Conservation (phyloP, 2,888 invertebrate genomes). For the Linhomoeus sp. region DNA sequence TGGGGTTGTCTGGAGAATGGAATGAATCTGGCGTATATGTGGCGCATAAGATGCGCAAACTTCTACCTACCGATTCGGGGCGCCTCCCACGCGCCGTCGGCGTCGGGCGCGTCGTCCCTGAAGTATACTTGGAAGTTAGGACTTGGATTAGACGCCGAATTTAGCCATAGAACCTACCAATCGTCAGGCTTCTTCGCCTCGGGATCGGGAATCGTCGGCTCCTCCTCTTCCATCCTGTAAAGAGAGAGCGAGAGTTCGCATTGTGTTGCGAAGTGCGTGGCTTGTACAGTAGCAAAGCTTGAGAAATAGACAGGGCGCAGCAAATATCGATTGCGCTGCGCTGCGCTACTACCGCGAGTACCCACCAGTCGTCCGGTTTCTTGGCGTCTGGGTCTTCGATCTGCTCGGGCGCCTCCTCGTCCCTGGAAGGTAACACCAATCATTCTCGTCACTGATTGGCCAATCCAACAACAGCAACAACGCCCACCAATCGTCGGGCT, state of each 20-base stretch:
- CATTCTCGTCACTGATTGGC: constrained; percentile 7
- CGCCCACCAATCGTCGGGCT: constrained; percentile 66
- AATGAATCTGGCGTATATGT: too few relatives aligned
- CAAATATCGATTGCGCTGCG: too few relatives aligned
- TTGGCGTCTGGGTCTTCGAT: constrained; percentile 51
- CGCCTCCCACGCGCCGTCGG: constrained; percentile 97
- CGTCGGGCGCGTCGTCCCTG: constrained; percentile 78
- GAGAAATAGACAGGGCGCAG: not conserved
- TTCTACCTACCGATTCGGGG: constrained; percentile 44
- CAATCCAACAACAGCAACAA: not conserved
- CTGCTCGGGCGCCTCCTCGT: constrained; percentile 74
- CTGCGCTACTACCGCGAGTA: too few relatives aligned
- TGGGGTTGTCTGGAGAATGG: constrained; percentile 44
- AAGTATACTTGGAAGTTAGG: constrained; percentile 1
- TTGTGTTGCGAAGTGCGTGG: too few relatives aligned
- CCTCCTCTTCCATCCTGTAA: constrained; percentile 9
- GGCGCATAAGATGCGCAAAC: too few relatives aligned
- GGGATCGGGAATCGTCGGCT: constrained; percentile 56
- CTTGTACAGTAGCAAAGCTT: too few relatives aligned
- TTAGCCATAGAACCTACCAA: constrained; percentile 47
- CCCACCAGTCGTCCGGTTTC: constrained; percentile 68
- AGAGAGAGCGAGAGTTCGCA: too few relatives aligned
- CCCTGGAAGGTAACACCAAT: constrained; percentile 35
- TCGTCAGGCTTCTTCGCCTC: constrained; percentile 67
- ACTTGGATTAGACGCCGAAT: too few relatives aligned